Evolutionary conservation across 2,113 vertebrate species (phyloP).

Genomic region (Anhinga rufa): DNA sequence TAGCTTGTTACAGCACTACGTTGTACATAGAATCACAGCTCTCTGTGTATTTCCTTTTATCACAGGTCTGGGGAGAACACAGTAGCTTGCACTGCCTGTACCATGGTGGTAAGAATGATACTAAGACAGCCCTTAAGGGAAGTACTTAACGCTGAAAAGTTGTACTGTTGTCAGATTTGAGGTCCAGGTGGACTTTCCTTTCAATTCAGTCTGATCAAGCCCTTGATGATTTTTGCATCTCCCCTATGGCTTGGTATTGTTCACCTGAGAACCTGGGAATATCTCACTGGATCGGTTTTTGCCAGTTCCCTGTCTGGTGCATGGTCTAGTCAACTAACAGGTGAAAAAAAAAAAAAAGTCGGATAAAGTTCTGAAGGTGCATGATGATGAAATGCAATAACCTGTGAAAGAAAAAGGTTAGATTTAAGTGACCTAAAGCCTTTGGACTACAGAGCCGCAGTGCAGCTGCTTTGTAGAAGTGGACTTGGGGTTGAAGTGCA

Average conservation of each 20-base stretch:
- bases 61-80: background rate
- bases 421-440: background rate
- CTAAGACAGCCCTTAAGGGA: background rate
- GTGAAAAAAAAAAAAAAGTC: background rate
- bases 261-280: background rate
- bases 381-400: background rate
- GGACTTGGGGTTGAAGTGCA: background rate
- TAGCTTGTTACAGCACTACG: background rate
- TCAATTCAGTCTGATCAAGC: background rate
- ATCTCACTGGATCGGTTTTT: background rate
- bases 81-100: background rate
- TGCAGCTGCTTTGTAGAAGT: background rate
- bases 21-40: rapidly evolving
- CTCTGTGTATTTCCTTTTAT: background rate
- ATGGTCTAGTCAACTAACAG: background rate
- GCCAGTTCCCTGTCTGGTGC: background rate
- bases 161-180: rapidly evolving
- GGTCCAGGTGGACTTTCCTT: background rate
- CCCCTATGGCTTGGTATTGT: background rate
- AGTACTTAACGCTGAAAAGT: background rate
- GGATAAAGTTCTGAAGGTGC: background rate
- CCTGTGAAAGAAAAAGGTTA: background rate
- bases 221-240: background rate
- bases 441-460: background rate
- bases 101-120: background rate